phyloP scores from a whole-genome alignment of 1,140 invertebrate genomes.

The Melipona quadrifasciata region DNA sequence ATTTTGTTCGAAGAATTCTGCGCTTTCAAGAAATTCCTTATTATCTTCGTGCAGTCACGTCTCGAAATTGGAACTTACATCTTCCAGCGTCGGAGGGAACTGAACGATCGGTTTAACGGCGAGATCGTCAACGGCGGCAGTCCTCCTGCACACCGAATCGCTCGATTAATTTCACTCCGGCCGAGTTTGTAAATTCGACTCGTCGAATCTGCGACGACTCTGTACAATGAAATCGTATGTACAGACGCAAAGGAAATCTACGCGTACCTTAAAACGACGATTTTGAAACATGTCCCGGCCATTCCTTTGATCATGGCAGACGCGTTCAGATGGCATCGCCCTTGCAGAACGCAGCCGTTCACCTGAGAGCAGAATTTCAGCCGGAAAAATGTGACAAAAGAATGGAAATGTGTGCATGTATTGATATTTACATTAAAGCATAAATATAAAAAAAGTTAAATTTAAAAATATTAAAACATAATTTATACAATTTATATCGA shows the following conservation, averaged over 20 bases:
- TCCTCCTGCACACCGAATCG: slow-evolving; percentile 69
- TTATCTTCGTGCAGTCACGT: too few relatives aligned
- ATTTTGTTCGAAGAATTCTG: too few relatives aligned
- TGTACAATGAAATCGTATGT: neutral
- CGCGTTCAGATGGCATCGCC: slow-evolving; percentile 97
- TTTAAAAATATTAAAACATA: too few relatives aligned
- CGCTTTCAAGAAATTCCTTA: too few relatives aligned
- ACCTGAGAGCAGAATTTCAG: slow-evolving; percentile 83
- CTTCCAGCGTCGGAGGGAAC: slow-evolving; percentile 91
- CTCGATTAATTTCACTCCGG: neutral
- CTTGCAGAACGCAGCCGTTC: slow-evolving; percentile 96
- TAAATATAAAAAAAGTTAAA: too few relatives aligned
- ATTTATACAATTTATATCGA: too few relatives aligned
- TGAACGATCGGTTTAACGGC: slow-evolving; percentile 95
- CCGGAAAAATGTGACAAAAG: neutral
- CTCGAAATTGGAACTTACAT: slow-evolving; percentile 83
- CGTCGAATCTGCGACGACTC: too few relatives aligned
- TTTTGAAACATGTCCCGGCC: slow-evolving; percentile 90
- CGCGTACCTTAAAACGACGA: slow-evolving; percentile 91
- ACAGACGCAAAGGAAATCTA: neutral
- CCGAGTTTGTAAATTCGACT: neutral
- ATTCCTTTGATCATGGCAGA: slow-evolving; percentile 97
- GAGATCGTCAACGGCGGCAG: slow-evolving; percentile 85
- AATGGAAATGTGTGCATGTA: neutral
- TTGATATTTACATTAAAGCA: too few relatives aligned